These are phyloP conservation scores for Urocitellus parryii DNA, from an alignment of 2,113 vertebrate genomes.

Conservation along the genomic window DNA sequence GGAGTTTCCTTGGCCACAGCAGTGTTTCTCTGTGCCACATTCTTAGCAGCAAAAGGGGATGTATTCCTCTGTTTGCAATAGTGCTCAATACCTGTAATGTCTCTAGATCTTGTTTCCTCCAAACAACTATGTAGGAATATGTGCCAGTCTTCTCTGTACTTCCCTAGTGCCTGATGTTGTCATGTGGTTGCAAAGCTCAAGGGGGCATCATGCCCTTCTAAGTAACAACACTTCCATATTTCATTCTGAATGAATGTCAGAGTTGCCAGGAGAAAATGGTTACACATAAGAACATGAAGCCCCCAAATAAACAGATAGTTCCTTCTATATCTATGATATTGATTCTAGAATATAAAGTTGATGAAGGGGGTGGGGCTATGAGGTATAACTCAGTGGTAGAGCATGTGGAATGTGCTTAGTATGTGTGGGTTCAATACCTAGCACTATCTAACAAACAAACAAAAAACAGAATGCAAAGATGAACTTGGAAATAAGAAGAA, in stretches of 20 bases:
- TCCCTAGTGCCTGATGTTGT: neutral
- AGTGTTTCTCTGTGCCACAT: neutral
- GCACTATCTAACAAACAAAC: neutral
- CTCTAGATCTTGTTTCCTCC: constrained; percentile 7
- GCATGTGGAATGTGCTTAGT: neutral
- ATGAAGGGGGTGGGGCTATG: neutral
- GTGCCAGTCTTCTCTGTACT: neutral
- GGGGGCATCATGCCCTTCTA: neutral
- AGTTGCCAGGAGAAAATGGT: neutral
- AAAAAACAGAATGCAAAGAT: constrained; percentile 5
- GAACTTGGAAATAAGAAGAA: constrained; percentile 52
- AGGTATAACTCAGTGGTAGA: neutral
- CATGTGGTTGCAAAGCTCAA: neutral
- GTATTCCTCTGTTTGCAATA: neutral
- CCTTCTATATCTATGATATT: constrained; percentile 12
- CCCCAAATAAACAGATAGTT: constrained; percentile 34
- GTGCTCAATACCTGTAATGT: neutral
- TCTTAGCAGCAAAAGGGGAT: neutral
- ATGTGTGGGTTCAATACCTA: neutral
- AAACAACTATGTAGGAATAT: neutral
- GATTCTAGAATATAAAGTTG: constrained; percentile 48
- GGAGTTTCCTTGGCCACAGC: neutral
- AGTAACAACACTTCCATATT: neutral
- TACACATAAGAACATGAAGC: neutral
- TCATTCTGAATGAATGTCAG: constrained; percentile 7